Conservation (phyloP, 2,888 invertebrate genomes). For the Cosmorhoe ocellata region DNA sequence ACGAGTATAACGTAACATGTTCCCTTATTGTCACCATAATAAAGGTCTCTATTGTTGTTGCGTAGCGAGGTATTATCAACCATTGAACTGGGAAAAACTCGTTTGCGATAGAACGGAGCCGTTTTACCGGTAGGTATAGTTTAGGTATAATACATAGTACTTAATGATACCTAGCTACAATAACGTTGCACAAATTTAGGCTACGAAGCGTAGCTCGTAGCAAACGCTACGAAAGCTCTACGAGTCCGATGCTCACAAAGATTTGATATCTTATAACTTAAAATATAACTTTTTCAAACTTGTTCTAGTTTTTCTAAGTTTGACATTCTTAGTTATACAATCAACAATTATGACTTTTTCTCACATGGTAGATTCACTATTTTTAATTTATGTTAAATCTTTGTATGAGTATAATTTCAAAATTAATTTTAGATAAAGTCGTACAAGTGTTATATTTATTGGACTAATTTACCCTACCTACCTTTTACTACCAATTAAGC, state of each 20-base stretch:
- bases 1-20: slow-evolving; percentile 17
- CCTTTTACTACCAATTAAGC: slow-evolving; percentile 1
- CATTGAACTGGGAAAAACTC: slow-evolving; percentile 17
- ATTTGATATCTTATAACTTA: too few relatives aligned
- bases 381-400: too few relatives aligned
- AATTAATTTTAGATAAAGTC: too few relatives aligned
- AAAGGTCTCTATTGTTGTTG: slow-evolving; percentile 23
- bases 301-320: too few relatives aligned
- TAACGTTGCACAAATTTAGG: slow-evolving; percentile 10
- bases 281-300: too few relatives aligned
- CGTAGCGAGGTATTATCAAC: slow-evolving; percentile 20
- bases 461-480: too few relatives aligned
- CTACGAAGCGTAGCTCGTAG: slow-evolving; percentile 19
- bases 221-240: slow-evolving; percentile 15
- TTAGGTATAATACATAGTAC: slow-evolving; percentile 2
- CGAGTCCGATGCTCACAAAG: slow-evolving; percentile 10
- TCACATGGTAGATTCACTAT: too few relatives aligned
- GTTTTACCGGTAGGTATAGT: slow-evolving; percentile 8
- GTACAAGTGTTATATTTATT: too few relatives aligned
- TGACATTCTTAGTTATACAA: too few relatives aligned
- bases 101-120: background rate
- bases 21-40: slow-evolving; percentile 11
- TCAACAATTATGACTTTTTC: too few relatives aligned
- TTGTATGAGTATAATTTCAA: too few relatives aligned
- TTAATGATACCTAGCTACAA: slow-evolving; percentile 6